A percentile compares a stretch with the other conserved stretches of the same genome.
phyloP scores from a whole-genome alignment of 2,888 invertebrate genomes.

The Drosophila meridionalis region DNA sequence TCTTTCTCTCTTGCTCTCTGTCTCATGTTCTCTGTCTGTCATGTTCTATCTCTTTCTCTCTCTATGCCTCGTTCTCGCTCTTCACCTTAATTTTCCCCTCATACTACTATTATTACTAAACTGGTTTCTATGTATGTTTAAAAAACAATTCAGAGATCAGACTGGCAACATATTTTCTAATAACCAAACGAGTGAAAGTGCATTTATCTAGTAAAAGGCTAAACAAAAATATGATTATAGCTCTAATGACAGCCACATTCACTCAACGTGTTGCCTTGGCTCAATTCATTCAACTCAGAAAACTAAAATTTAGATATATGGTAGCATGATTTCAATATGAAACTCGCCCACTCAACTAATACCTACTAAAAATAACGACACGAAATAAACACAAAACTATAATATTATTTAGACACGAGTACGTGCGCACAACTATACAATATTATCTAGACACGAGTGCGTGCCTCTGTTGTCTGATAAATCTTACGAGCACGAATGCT shows the following conservation, averaged over 20 bases:
- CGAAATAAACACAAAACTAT: constrained; percentile 53
- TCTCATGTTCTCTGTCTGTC: too few relatives aligned
- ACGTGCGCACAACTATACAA: constrained; percentile 49
- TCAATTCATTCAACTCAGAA: constrained; percentile 64
- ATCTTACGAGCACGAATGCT: constrained; percentile 50
- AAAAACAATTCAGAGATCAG: too few relatives aligned
- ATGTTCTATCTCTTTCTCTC: too few relatives aligned
- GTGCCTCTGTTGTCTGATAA: constrained; percentile 40
- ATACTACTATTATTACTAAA: too few relatives aligned
- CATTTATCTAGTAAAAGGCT: neutral
- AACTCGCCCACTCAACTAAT: constrained; percentile 41
- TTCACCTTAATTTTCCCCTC: too few relatives aligned
- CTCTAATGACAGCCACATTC: constrained; percentile 2
- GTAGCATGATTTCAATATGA: constrained; percentile 10
- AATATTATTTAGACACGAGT: constrained; percentile 35
- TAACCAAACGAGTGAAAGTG: neutral
- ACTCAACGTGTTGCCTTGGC: constrained; percentile 50
- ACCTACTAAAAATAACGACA: constrained; percentile 59
- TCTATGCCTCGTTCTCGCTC: too few relatives aligned
- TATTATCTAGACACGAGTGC: constrained; percentile 35
- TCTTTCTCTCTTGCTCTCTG: too few relatives aligned
- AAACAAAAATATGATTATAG: neutral
- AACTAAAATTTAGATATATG: neutral
- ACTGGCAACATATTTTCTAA: neutral
- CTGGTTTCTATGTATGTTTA: too few relatives aligned